Conservation (phyloP, 1,140 invertebrate genomes). For the Parapsyche elsis region DNA sequence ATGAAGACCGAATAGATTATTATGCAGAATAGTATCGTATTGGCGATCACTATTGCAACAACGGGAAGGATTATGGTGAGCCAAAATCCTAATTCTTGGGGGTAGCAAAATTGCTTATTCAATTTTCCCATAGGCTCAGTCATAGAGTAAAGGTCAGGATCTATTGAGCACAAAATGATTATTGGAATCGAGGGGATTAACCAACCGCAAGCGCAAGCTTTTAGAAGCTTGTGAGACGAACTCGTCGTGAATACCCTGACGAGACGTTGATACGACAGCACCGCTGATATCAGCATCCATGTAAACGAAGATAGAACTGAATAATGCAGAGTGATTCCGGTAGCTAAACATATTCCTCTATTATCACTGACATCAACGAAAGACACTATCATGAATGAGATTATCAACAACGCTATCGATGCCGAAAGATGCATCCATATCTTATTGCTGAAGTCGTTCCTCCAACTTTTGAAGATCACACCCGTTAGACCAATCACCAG, state of each 20-base stretch:
- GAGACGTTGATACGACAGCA: conserved; percentile 64
- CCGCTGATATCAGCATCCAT: conserved; percentile 68
- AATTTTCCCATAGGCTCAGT: conserved; percentile 60
- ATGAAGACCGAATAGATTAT: conserved; percentile 67
- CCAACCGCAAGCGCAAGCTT: conserved; percentile 65
- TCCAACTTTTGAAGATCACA: conserved; percentile 63
- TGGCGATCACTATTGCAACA: conserved; percentile 62
- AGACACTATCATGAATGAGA: conserved; percentile 61
- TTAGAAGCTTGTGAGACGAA: conserved; percentile 64
- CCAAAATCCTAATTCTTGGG: conserved; percentile 63
- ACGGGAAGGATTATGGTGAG: conserved; percentile 65
- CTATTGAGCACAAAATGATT: conserved; percentile 61
- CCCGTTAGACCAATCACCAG: conserved; percentile 63
- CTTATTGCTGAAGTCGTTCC: conserved; percentile 66
- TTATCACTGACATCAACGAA: conserved; percentile 59
- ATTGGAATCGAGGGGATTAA: conserved; percentile 62
- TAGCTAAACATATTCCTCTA: conserved; percentile 60
- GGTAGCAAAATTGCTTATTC: conserved; percentile 64
- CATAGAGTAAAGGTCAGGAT: conserved; percentile 61
- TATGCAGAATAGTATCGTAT: conserved; percentile 65
- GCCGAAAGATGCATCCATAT: conserved; percentile 66
- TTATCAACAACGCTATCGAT: conserved; percentile 60
- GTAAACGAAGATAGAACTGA: conserved; percentile 65
- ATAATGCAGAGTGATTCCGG: conserved; percentile 65
- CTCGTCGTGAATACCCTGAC: conserved; percentile 64